Evolutionary conservation across 2,888 invertebrate genomes (phyloP).

Genomic region (Eupithecia tripunctaria): DNA sequence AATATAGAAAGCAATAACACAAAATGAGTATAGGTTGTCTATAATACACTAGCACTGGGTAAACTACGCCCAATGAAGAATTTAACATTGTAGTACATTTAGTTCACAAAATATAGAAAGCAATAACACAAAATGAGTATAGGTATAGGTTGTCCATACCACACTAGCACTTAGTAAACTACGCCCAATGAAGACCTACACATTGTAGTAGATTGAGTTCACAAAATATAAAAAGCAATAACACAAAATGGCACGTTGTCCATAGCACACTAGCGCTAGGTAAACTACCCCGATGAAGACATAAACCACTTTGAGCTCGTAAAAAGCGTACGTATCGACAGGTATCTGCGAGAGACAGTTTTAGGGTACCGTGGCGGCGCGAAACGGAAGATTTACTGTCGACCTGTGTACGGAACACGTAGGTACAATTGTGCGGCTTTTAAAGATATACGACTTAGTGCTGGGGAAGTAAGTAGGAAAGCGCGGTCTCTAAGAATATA

Average conservation of each 20-base stretch:
- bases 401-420: constrained; percentile 39
- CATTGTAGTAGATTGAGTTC: neutral
- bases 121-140: no score
- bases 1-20: constrained; percentile 4
- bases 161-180: constrained; percentile 18
- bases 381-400: constrained; percentile 43
- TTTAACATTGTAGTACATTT: no score
- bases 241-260: neutral
- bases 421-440: constrained; percentile 33
- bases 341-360: constrained; percentile 44
- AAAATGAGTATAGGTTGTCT: neutral
- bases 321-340: constrained; percentile 48
- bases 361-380: constrained; percentile 43
- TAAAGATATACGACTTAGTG: constrained; percentile 33
- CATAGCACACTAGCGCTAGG: neutral
- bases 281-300: constrained; percentile 45
- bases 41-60: neutral
- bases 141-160: neutral
- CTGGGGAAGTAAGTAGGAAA: constrained; percentile 10
- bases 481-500: neutral
- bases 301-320: constrained; percentile 53
- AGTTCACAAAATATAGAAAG: no score
- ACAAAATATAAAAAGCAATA: constrained; percentile 7
- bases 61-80: constrained; percentile 45
- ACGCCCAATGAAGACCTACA: no score